Evolutionary conservation across 2,888 invertebrate genomes (phyloP).

Genomic region (Eueremaeus valkanovi): DNA sequence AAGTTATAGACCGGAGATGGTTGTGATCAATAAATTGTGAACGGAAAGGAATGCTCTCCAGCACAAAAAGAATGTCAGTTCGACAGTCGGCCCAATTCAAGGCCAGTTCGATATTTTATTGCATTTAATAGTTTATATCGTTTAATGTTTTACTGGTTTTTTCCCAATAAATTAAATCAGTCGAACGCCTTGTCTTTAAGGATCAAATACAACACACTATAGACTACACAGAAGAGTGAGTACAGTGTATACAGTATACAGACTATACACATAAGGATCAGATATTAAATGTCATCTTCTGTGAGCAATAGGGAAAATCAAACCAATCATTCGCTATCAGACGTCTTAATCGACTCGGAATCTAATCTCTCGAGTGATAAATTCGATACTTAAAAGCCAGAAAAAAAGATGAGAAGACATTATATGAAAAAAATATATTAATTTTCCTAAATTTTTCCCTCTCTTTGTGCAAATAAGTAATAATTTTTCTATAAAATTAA

Average conservation of each 20-base stretch:
- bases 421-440: neutral
- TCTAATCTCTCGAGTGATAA: slow-evolving; percentile 29
- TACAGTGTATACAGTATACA: too few species aligned
- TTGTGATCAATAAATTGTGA: slow-evolving; percentile 25
- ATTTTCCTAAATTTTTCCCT: neutral
- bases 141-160: slow-evolving; percentile 1
- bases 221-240: too few species aligned
- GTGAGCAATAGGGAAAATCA: neutral
- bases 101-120: slow-evolving; percentile 24
- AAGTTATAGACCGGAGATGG: neutral
- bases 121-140: slow-evolving; percentile 5
- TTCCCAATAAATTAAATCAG: slow-evolving; percentile 16
- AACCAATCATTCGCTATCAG: slow-evolving; percentile 23
- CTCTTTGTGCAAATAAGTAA: neutral
- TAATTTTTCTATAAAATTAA: neutral
- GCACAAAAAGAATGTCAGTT: neutral
- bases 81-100: slow-evolving; percentile 7
- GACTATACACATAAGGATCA: neutral
- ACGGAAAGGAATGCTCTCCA: slow-evolving; percentile 13
- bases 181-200: neutral
- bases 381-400: neutral
- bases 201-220: neutral
- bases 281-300: slow-evolving; percentile 1
- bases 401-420: neutral
- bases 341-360: slow-evolving; percentile 3